Base-by-base conservation (phyloP, 2,113 vertebrate genomes). In the Gadus chalcogrammus region DNA sequence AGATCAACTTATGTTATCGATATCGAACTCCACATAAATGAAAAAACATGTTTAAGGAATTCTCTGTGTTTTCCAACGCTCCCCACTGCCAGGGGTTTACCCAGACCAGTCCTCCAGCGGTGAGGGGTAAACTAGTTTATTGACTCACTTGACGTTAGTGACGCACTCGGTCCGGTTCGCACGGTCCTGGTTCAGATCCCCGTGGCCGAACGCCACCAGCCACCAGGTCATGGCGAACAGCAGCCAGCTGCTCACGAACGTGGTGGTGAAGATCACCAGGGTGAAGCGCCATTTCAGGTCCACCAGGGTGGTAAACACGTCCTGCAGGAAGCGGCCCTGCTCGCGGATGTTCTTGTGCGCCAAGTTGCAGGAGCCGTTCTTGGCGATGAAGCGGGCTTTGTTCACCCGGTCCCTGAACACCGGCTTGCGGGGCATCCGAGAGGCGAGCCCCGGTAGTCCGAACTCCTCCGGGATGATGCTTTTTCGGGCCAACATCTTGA, bases 401-500 rank as follows among this genome's bases (percentile, higher is more conserved):
- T 95, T 94, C 0, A 95, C 93, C 28, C 93, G 93, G 90, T 96
- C 96, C 0, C 94, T 89, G 83, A 98, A 92, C 78, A 97, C 95
- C 0, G 97, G 97, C 69, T 97, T 98, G 65, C 96, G 94, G 79
- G 95, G 92, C 68, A 95, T 87, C 77, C 97, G 95, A 0, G 96
- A 96, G 0, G 90, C 95, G 0, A 99, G 95, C 59, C 94, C 93
- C 3, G 96, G 94, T 73, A 99, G 77, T 16, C 95, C 94, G 56
- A 97, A 99, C 85, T 99, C 97, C 90, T 99, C 97, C 0, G 97
- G 96, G 79, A 99, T 99, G 71, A 99, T 99, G 89, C 97, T 99
- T 79, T 99, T 99, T 2, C 97, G 90, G 61, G 97, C 93, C 92
- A 99, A 28, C 97, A 99, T 99, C 76, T 67, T 90, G 2, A 12